Evolutionary conservation across 2,888 invertebrate species (phyloP).

Genomic region (Archaeoteleia sp.): DNA sequence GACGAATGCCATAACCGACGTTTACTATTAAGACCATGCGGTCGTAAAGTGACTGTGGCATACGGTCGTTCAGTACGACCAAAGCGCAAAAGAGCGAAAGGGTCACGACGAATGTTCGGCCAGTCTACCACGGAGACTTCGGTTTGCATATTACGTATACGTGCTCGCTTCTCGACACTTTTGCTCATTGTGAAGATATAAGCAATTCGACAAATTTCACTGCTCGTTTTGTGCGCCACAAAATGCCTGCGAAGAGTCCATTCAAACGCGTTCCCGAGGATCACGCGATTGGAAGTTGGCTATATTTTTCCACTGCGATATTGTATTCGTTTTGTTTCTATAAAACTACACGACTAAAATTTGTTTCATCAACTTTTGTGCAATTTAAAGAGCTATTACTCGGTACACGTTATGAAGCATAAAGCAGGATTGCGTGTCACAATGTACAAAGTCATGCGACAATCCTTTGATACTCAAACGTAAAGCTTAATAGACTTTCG

Average conservation of each 20-base stretch:
- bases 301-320: too few species aligned
- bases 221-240: too few species aligned
- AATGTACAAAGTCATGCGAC: constrained; percentile 50
- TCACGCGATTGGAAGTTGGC: too few species aligned
- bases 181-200: constrained; percentile 32
- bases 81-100: constrained; percentile 46
- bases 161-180: constrained; percentile 30
- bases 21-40: constrained; percentile 56
- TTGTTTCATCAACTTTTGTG: constrained; percentile 4
- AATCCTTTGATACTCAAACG: constrained; percentile 54
- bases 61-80: constrained; percentile 55
- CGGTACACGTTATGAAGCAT: constrained; percentile 24
- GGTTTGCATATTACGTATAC: constrained; percentile 33
- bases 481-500: constrained; percentile 57
- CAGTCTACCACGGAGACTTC: constrained; percentile 31
- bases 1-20: constrained; percentile 51
- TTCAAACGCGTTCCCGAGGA: constrained; percentile 8
- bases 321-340: constrained; percentile 6
- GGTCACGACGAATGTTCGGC: constrained; percentile 52
- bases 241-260: not conserved
- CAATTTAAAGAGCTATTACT: constrained; percentile 34
- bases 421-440: constrained; percentile 48
- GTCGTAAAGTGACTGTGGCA: constrained; percentile 56
- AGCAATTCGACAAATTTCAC: constrained; percentile 16
- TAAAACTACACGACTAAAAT: constrained; percentile 5